These are phyloP conservation scores for Andricus grossulariae DNA, from an alignment of 1,140 invertebrate genomes.

Conservation along the genomic window DNA sequence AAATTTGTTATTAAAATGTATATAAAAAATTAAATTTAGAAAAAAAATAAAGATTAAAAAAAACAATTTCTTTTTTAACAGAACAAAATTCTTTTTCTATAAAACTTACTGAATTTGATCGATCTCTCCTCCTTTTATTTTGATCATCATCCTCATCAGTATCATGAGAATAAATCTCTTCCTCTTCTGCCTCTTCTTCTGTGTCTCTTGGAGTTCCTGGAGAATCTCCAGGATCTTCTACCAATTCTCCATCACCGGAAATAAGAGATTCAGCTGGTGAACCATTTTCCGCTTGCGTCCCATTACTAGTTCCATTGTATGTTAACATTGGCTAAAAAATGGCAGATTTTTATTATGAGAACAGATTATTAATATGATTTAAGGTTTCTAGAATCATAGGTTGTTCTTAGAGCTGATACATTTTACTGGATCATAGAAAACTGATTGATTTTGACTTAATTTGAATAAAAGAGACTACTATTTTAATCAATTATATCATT, in stretches of 20 bases:
- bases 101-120: conserved; percentile 50
- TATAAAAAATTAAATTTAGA: too few relatives aligned
- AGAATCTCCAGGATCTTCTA: conserved; percentile 65
- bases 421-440: too few relatives aligned
- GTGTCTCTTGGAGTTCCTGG: conserved; percentile 64
- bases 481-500: too few relatives aligned
- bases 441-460: too few relatives aligned
- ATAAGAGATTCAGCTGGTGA: conserved; percentile 65
- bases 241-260: conserved; percentile 65
- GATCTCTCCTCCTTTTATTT: conserved; percentile 53
- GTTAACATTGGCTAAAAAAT: conserved; percentile 66
- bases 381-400: too few relatives aligned
- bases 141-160: conserved; percentile 70
- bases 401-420: too few relatives aligned
- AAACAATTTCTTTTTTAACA: too few relatives aligned
- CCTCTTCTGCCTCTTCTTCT: conserved; percentile 69
- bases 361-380: too few relatives aligned
- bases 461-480: too few relatives aligned
- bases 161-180: conserved; percentile 72
- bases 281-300: conserved; percentile 61
- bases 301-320: conserved; percentile 53
- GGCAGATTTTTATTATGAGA: neutral
- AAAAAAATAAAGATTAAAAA: too few relatives aligned
- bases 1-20: too few relatives aligned
- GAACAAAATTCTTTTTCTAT: neutral